These are phyloP conservation scores for Platycheirus rosarum DNA, from an alignment of 2,888 invertebrate genomes.

Conservation along the genomic window DNA sequence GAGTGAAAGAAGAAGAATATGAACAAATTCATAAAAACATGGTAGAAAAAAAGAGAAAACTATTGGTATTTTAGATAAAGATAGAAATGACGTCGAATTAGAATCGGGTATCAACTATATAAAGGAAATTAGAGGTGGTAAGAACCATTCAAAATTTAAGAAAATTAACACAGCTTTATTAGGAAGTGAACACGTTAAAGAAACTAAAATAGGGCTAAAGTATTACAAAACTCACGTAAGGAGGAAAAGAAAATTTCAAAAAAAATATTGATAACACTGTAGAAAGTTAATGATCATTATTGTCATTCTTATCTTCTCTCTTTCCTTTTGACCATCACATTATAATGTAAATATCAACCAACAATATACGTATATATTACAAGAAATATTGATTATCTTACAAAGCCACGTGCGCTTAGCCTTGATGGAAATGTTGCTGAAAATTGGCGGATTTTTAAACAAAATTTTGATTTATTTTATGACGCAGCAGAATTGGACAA, in stretches of 20 bases:
- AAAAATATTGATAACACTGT: too few relatives aligned
- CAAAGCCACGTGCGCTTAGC: slow-evolving; percentile 14
- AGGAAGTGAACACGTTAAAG: slow-evolving; percentile 12
- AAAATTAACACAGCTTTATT: slow-evolving; percentile 20
- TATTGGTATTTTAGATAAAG: slow-evolving; percentile 16
- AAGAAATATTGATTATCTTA: slow-evolving; percentile 23
- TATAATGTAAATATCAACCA: too few relatives aligned
- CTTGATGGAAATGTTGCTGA: slow-evolving; percentile 23
- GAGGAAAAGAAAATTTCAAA: slow-evolving; percentile 22
- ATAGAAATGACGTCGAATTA: slow-evolving; percentile 16
- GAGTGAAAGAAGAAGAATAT: slow-evolving; percentile 24
- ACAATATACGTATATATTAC: background rate
- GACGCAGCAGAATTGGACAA: background rate
- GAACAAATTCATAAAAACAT: slow-evolving; percentile 6
- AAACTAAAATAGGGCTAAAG: slow-evolving; percentile 18
- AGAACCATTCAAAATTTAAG: slow-evolving; percentile 22
- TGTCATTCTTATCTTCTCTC: too few relatives aligned
- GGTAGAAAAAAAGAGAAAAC: slow-evolving; percentile 25
- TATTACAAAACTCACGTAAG: slow-evolving; percentile 19
- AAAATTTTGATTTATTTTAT: slow-evolving; percentile 19
- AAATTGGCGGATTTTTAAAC: too few relatives aligned
- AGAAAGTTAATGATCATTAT: too few relatives aligned
- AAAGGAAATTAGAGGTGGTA: slow-evolving; percentile 24
- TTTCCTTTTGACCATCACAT: too few relatives aligned
- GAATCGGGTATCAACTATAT: slow-evolving; percentile 33